A percentile compares a stretch with the other conserved stretches of the same genome.
phyloP scores from a whole-genome alignment of 2,113 vertebrate genomes.

The Aramus guarauna region DNA sequence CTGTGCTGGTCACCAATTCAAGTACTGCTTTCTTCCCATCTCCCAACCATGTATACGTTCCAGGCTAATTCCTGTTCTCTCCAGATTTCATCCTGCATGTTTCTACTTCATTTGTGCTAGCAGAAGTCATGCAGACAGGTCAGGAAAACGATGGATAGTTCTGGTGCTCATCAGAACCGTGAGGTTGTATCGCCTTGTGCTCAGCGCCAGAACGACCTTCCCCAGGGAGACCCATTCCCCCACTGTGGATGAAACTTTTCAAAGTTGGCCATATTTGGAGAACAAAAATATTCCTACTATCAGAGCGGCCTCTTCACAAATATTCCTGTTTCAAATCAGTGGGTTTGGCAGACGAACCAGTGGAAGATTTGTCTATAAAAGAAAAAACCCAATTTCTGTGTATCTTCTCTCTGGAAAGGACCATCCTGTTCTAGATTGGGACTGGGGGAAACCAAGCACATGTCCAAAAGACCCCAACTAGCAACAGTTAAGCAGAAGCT shows the following conservation, averaged over 20 bases:
- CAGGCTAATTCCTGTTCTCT: background rate
- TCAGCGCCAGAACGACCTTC: background rate
- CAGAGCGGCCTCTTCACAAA: background rate
- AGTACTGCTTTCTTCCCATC: background rate
- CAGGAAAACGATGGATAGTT: background rate
- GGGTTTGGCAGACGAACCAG: background rate
- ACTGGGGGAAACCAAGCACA: background rate
- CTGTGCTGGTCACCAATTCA: background rate
- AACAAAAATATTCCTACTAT: background rate
- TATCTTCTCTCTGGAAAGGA: background rate
- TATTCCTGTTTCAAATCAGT: background rate
- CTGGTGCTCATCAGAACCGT: background rate
- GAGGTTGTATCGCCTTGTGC: background rate
- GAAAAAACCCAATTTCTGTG: accelerated
- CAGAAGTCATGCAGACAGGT: background rate
- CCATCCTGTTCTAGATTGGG: background rate
- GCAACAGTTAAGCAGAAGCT: background rate
- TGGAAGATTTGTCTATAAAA: background rate
- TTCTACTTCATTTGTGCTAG: background rate
- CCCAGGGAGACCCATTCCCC: background rate
- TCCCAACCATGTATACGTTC: background rate
- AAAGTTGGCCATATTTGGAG: background rate
- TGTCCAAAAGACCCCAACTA: background rate
- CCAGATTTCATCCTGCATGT: background rate
- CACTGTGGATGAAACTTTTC: background rate